Evolutionary conservation across 1,140 invertebrate species (phyloP), one percentile per base, ranked within the genome.

Genomic region (Danaus plexippus): DNA sequence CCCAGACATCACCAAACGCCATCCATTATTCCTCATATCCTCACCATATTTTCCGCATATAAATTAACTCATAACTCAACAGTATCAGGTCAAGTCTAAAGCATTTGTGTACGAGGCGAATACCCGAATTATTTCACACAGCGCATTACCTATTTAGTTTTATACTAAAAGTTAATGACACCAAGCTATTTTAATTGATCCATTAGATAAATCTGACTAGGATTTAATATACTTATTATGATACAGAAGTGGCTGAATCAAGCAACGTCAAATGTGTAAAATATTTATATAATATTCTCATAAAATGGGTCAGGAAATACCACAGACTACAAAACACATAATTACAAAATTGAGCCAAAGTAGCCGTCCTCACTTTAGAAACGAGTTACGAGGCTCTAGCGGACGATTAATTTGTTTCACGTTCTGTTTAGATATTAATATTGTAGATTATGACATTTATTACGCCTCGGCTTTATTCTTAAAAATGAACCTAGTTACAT

Each of bases 41-140:
- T 61, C 61, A 61, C 67, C 67, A 72, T 72, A 74, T 68, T 72
- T 66, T 67, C 65, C 63, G 72, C 69, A 74, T 74, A 74, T 69
- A 74, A 68, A 74, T 74, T 71, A 74, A 70, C 69, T 74, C 72
- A 74, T 74, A 72, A 70, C 67, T 70, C 63, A 69, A 51, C 63
- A 47, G 58, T 63, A 74, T 65, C 59, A 64, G 65, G 69, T 71
- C 65, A 67, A 70, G 64, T 60, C 64, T 73, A 71, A 71, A 64
- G 65, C 66, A 65, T 67, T 69, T 65, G 60, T 61, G 50, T 61
- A 61, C 46, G 62, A 60, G 59, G 56, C 56, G 43, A 57, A 56
- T 53, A 61, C 49, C 51, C 48, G 10, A 54, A 47, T 51, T 61
- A 52, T 52, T 61, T 61, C 48, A 32, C 49, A 56, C 48, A 52